phyloP scores from a whole-genome alignment of 2,113 vertebrate genomes.

The Erythrocercus mccallii region DNA sequence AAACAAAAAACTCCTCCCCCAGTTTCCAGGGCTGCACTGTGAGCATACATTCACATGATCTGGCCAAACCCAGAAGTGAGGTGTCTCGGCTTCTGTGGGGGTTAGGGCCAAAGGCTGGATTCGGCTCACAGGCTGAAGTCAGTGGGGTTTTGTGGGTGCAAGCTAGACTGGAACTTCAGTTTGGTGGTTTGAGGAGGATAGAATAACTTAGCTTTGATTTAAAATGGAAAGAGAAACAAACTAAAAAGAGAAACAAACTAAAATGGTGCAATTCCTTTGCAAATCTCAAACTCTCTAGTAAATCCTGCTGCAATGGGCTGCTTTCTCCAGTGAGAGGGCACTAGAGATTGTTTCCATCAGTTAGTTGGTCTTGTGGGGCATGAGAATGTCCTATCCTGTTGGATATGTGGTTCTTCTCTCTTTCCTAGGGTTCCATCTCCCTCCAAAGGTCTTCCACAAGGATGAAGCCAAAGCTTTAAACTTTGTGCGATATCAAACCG shows the following conservation, averaged over 20 bases:
- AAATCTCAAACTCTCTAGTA: not conserved
- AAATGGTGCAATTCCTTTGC: not conserved
- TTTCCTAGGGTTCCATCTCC: not conserved
- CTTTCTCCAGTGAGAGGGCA: not conserved
- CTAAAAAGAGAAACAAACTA: not conserved
- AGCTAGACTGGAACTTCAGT: not conserved
- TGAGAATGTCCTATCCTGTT: not conserved
- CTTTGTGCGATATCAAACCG: not conserved
- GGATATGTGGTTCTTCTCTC: not conserved
- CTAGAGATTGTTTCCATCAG: not conserved
- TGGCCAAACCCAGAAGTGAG: not conserved
- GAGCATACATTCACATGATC: fast-evolving
- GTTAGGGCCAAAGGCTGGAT: not conserved
- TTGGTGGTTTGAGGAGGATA: not conserved
- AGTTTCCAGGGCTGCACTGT: not conserved
- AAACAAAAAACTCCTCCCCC: not conserved
- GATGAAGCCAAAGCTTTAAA: not conserved
- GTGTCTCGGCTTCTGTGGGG: fast-evolving
- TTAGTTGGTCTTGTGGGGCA: not conserved
- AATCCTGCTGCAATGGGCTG: not conserved
- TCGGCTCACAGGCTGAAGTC: not conserved
- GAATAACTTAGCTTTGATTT: not conserved
- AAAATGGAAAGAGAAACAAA: not conserved
- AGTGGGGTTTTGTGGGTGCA: not conserved
- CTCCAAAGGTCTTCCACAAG: not conserved